These are phyloP conservation scores for Actenoides lindsayi DNA, from an alignment of 2,113 vertebrate genomes.

Conservation along the genomic window DNA sequence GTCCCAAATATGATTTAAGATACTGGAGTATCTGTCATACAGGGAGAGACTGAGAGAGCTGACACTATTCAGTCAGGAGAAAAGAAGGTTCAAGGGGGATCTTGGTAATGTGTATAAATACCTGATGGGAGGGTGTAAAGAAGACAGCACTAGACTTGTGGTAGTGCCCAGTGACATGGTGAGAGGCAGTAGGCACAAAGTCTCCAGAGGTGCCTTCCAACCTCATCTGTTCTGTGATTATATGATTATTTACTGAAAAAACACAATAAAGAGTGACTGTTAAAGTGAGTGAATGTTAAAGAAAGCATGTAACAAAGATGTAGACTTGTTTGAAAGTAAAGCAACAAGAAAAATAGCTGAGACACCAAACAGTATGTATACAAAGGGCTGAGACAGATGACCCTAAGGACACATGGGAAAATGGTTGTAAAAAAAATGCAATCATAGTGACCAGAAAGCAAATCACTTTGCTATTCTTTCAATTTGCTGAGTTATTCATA, in stretches of 20 bases:
- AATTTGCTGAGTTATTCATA: not conserved
- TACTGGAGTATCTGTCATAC: not conserved
- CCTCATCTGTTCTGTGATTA: not conserved
- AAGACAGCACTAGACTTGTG: fast-evolving
- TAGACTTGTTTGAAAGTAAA: not conserved
- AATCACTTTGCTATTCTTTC: not conserved
- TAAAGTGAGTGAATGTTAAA: not conserved
- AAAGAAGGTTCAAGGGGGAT: not conserved
- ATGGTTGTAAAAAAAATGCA: not conserved
- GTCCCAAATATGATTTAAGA: not conserved
- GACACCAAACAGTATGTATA: not conserved
- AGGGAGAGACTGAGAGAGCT: not conserved
- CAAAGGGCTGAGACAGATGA: not conserved
- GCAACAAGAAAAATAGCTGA: not conserved
- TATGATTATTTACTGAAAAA: not conserved
- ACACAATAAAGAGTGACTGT: not conserved
- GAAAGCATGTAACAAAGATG: not conserved
- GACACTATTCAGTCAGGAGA: not conserved
- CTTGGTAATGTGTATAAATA: not conserved
- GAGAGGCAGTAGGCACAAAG: not conserved
- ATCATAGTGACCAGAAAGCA: not conserved
- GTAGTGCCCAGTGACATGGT: not conserved
- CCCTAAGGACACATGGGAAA: not conserved
- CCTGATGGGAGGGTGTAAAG: not conserved
- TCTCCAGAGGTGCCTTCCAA: too few species aligned